Evolutionary conservation across 1,140 invertebrate species (phyloP).

Genomic region (Popillia japonica): DNA sequence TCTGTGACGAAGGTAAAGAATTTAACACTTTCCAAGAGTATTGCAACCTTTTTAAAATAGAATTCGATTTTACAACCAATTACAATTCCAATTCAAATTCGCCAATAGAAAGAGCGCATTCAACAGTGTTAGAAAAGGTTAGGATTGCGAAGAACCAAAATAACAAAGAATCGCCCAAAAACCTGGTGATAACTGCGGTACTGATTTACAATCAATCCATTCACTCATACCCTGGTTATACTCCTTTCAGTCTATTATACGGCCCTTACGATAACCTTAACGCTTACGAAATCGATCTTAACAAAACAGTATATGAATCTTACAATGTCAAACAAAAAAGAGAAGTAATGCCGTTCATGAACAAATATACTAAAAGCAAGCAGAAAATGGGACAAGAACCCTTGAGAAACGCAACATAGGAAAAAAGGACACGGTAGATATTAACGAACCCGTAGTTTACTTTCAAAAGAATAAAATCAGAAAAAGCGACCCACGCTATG

Average conservation of each 20-base stretch:
- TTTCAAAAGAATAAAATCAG: constrained; percentile 34
- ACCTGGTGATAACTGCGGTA: constrained; percentile 43
- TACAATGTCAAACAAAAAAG: background rate
- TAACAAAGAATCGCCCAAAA: constrained; percentile 41
- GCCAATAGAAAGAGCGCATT: constrained; percentile 35
- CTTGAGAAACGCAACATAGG: too few species aligned
- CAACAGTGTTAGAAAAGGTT: constrained; percentile 39
- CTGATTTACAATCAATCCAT: constrained; percentile 50
- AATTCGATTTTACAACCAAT: constrained; percentile 43
- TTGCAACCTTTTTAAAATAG: constrained; percentile 45
- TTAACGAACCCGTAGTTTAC: constrained; percentile 37
- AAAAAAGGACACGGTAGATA: background rate
- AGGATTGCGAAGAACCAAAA: constrained; percentile 34
- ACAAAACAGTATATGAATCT: background rate
- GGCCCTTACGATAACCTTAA: constrained; percentile 5
- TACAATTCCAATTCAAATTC: constrained; percentile 33
- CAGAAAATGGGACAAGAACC: background rate
- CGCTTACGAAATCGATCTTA: background rate
- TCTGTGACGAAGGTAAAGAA: constrained; percentile 44
- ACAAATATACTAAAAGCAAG: background rate
- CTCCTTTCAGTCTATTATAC: background rate
- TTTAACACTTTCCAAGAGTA: constrained; percentile 46
- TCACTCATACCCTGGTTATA: constrained; percentile 45
- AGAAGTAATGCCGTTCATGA: background rate
- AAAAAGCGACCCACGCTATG: constrained; percentile 35